These are phyloP conservation scores for Samia ricini DNA, from an alignment of 1,140 invertebrate species.

Conservation along the genomic window DNA sequence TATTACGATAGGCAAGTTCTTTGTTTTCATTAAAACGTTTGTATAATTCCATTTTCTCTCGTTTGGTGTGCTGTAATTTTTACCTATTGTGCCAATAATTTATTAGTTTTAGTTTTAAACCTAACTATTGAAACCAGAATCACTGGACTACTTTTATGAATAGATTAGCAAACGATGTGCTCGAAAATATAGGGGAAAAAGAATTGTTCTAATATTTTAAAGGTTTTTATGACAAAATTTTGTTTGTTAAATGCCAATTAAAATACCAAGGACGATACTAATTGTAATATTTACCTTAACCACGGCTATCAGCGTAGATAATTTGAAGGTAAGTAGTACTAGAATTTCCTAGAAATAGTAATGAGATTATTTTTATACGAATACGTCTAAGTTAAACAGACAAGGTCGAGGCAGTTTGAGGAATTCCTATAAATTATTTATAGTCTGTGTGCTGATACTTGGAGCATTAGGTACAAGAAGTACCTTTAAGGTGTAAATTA, in stretches of 20 bases:
- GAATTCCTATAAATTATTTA: not conserved
- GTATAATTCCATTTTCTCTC: too few species aligned
- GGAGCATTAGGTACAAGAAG: too few species aligned
- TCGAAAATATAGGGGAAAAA: too few species aligned
- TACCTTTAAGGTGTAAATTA: too few species aligned
- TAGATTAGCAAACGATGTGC: too few species aligned
- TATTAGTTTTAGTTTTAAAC: too few species aligned
- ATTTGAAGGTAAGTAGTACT: constrained; percentile 7
- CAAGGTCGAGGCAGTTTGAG: not conserved
- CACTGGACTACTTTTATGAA: too few species aligned
- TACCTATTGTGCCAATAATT: too few species aligned
- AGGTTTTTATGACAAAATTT: not conserved
- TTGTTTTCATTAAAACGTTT: too few species aligned
- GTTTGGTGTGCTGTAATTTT: too few species aligned
- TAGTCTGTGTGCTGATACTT: not conserved
- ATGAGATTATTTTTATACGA: constrained; percentile 2
- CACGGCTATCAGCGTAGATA: constrained; percentile 1
- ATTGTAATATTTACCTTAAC: not conserved
- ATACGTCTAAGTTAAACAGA: not conserved
- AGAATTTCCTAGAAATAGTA: constrained; percentile 4
- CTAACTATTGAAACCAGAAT: too few species aligned
- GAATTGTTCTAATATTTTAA: not conserved
- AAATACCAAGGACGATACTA: constrained; percentile 3
- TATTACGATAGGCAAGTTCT: too few species aligned
- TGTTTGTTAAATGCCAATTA: not conserved